Evolutionary conservation across 2,888 invertebrate species (phyloP).

Genomic region (Crematogaster levior): DNA sequence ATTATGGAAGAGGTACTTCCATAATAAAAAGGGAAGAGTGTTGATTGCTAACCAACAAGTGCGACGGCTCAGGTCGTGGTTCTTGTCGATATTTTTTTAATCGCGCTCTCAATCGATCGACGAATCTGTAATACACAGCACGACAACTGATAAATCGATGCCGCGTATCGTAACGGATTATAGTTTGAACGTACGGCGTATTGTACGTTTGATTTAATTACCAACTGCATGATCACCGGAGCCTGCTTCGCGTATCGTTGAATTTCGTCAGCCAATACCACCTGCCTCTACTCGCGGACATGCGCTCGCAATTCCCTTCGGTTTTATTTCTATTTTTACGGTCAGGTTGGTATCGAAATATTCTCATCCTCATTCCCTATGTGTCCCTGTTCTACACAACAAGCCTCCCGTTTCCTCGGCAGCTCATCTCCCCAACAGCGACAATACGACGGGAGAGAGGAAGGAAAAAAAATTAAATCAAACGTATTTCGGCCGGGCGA

Average conservation of each 20-base stretch:
- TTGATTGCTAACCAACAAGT: slow-evolving; percentile 36
- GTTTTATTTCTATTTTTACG: slow-evolving; percentile 68
- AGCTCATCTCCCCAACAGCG: slow-evolving; percentile 30
- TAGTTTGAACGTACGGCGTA: slow-evolving; percentile 25
- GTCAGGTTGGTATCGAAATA: slow-evolving; percentile 60
- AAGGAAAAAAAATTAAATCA: slow-evolving; percentile 46
- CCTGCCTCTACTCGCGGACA: slow-evolving; percentile 28
- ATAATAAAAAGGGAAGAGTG: not conserved
- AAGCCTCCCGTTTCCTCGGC: slow-evolving; percentile 38
- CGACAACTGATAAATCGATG: slow-evolving; percentile 56
- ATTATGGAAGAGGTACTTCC: not conserved
- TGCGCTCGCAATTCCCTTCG: slow-evolving; percentile 40
- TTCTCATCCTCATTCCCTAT: slow-evolving; percentile 34
- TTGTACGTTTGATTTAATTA: slow-evolving; percentile 68
- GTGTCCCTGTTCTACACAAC: slow-evolving; percentile 29
- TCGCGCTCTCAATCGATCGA: slow-evolving; percentile 29
- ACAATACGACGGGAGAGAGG: slow-evolving; percentile 40
- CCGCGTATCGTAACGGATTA: slow-evolving; percentile 55
- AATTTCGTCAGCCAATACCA: slow-evolving; percentile 48
- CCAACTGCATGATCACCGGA: slow-evolving; percentile 46
- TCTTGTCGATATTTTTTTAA: slow-evolving; percentile 23
- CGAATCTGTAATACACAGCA: slow-evolving; percentile 34
- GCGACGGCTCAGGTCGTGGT: not conserved
- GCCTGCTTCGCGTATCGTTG: slow-evolving; percentile 41
- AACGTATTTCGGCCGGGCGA: slow-evolving; percentile 51